These are phyloP conservation scores for Drosophila atroscutellata DNA, from an alignment of 2,888 invertebrate genomes.

Conservation along the genomic window DNA sequence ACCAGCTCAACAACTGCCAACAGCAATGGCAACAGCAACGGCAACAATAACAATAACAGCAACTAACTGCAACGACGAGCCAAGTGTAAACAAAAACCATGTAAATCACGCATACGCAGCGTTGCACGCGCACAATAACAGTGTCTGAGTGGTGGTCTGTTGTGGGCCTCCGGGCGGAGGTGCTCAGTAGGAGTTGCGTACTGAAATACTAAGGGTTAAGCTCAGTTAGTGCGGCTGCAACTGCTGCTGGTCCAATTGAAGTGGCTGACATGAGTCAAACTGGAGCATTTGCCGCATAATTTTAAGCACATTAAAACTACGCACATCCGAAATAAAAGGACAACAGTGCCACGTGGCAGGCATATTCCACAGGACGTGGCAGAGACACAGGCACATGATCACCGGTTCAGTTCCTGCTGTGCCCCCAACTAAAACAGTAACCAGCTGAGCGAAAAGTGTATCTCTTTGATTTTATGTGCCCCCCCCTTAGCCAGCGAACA, in stretches of 20 bases:
- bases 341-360: conserved; percentile 14
- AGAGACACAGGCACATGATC: conserved; percentile 10
- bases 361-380: conserved; percentile 7
- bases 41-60: conserved; percentile 20
- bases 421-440: conserved; percentile 25
- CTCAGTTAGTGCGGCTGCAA: neutral
- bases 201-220: conserved; percentile 18
- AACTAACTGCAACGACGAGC: conserved; percentile 22
- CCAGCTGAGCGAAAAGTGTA: conserved; percentile 36
- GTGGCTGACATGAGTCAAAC: conserved; percentile 47
- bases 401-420: conserved; percentile 18
- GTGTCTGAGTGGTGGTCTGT: conserved; percentile 16
- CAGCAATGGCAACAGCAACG: conserved; percentile 28
- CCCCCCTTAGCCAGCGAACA: neutral
- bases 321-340: conserved; percentile 55
- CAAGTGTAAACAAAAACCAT: conserved; percentile 70
- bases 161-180: conserved; percentile 4
- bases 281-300: conserved; percentile 72
- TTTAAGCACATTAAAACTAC: conserved; percentile 62
- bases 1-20: conserved; percentile 33
- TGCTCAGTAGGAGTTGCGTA: neutral
- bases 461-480: conserved; percentile 6
- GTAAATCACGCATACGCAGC: conserved; percentile 78
- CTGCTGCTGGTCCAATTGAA: conserved; percentile 40
- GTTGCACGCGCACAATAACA: conserved; percentile 74